Conservation (phyloP, 2,888 invertebrate genomes). For the Polyommatus iphigenia region DNA sequence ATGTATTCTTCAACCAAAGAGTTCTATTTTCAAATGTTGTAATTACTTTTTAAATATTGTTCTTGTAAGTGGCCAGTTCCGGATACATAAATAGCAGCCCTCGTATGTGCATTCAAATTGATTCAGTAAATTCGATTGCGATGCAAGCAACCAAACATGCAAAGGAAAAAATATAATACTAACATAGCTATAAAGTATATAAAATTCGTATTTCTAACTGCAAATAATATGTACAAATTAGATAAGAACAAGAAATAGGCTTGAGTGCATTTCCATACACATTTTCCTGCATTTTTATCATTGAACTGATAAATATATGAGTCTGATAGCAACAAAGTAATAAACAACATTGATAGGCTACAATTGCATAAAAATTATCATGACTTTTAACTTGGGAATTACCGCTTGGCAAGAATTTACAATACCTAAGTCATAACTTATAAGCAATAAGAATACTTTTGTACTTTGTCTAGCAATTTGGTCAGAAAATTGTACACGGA, state of each 20-base stretch:
- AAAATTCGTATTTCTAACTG: neutral
- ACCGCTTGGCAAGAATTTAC: neutral
- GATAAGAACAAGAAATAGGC: neutral
- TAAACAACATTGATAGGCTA: neutral
- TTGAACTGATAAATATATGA: neutral
- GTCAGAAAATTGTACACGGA: too few species aligned
- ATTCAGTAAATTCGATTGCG: too few species aligned
- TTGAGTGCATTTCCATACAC: neutral
- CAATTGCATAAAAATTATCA: neutral
- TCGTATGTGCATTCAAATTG: too few species aligned
- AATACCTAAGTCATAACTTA: neutral
- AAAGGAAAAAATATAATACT: too few species aligned
- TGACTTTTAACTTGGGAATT: neutral
- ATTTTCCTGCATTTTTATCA: conserved; percentile 1
- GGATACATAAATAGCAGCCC: too few species aligned
- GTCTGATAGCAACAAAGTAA: neutral
- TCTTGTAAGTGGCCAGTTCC: too few species aligned
- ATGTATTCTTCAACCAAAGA: too few species aligned
- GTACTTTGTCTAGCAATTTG: too few species aligned
- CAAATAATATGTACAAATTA: neutral
- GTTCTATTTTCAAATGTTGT: too few species aligned
- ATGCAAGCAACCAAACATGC: too few species aligned
- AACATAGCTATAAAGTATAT: neutral
- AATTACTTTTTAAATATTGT: too few species aligned
- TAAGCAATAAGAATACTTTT: too few species aligned